phyloP scores from a whole-genome alignment of 1,140 invertebrate species.

The Drosophila takahashii region DNA sequence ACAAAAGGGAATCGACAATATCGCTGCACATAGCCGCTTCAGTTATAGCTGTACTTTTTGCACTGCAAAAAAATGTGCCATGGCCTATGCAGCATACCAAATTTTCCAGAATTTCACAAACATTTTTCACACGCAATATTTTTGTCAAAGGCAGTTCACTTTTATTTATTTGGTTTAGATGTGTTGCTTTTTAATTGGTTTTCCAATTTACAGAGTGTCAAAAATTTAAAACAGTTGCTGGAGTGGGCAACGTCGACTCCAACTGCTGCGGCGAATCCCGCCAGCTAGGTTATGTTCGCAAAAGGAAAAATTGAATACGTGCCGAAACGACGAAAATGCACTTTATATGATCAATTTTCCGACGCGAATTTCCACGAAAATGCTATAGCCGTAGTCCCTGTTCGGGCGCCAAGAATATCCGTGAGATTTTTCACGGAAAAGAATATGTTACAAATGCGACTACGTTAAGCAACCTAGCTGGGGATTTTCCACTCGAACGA shows the following conservation, averaged over 20 bases:
- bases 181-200: neutral
- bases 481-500: neutral
- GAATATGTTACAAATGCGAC: neutral
- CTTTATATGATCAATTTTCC: too few relatives aligned
- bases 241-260: neutral
- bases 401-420: neutral
- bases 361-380: too few relatives aligned
- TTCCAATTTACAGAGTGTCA: conserved; percentile 1
- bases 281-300: neutral
- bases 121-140: neutral
- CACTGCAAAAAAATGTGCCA: too few relatives aligned
- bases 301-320: too few relatives aligned
- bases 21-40: neutral
- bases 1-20: too few relatives aligned
- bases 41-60: neutral
- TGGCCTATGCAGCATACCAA: too few relatives aligned
- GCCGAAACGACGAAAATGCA: too few relatives aligned
- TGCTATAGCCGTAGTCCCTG: neutral
- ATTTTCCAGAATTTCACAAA: neutral
- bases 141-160: neutral
- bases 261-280: neutral
- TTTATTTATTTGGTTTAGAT: neutral
- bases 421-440: neutral
- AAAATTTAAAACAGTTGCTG: neutral
- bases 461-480: neutral